phyloP scores from a whole-genome alignment of 2,888 invertebrate genomes.

The Drosophila monieri region DNA sequence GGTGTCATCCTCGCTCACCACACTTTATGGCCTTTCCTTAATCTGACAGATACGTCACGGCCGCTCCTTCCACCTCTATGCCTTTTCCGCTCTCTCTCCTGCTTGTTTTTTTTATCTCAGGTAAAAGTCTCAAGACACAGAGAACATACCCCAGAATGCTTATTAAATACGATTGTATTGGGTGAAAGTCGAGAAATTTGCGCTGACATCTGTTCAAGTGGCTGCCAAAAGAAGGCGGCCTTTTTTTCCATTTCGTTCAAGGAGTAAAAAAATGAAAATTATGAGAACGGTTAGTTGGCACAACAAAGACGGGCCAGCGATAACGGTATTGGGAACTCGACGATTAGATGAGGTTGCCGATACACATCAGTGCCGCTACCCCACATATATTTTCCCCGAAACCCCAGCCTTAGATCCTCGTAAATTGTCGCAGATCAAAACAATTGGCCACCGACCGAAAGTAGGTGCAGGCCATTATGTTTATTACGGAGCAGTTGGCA shows the following conservation, averaged over 20 bases:
- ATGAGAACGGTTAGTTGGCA: slow-evolving; percentile 52
- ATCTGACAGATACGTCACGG: slow-evolving; percentile 81
- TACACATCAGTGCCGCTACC: slow-evolving; percentile 1
- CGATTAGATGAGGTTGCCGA: slow-evolving; percentile 59
- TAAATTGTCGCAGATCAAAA: slow-evolving; percentile 74
- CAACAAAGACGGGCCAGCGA: slow-evolving; percentile 57
- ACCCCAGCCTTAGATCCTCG: slow-evolving; percentile 25
- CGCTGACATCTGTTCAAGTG: slow-evolving; percentile 79
- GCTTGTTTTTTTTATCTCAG: slow-evolving; percentile 1
- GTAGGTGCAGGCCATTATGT: slow-evolving; percentile 64
- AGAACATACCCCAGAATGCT: slow-evolving; percentile 49
- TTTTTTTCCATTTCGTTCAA: slow-evolving; percentile 12
- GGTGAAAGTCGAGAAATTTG: slow-evolving; percentile 64
- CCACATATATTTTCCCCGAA: slow-evolving; percentile 34
- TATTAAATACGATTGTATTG: slow-evolving; percentile 76
- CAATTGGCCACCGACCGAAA: slow-evolving; percentile 59
- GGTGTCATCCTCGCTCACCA: slow-evolving; percentile 79
- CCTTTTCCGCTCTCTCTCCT: slow-evolving; percentile 5
- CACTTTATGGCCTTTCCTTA: slow-evolving; percentile 76
- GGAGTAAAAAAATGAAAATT: slow-evolving; percentile 39
- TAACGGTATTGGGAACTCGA: slow-evolving; percentile 29
- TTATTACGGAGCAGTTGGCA: slow-evolving; percentile 75
- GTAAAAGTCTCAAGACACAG: slow-evolving; percentile 17
- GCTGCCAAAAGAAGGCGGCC: slow-evolving; percentile 51
- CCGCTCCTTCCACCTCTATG: slow-evolving; percentile 25